Conservation (phyloP, 2,113 vertebrate species). For the Mola mola region DNA sequence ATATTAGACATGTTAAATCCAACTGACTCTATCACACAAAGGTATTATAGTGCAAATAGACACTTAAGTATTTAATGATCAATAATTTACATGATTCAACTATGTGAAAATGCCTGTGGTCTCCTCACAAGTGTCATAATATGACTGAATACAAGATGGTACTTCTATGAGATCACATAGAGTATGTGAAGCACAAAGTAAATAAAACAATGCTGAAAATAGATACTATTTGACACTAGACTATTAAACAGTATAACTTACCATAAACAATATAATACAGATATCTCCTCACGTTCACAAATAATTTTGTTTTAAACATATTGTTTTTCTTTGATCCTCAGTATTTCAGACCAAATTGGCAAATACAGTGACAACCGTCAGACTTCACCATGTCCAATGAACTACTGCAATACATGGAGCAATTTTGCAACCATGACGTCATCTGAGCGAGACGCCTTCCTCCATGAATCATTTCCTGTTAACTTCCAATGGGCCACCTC, state of each 20-base stretch:
- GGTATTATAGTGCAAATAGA: not conserved
- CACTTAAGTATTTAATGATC: no score
- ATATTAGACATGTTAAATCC: constrained; percentile 42
- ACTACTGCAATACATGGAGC: not conserved
- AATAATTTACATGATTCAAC: no score
- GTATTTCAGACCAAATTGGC: not conserved
- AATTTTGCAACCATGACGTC: not conserved
- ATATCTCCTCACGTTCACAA: not conserved
- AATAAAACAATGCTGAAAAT: no score
- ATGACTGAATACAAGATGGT: no score
- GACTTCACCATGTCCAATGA: not conserved
- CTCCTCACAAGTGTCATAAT: no score
- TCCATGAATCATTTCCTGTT: constrained; percentile 82
- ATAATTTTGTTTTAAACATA: not conserved
- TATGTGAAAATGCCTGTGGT: no score
- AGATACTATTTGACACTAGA: no score
- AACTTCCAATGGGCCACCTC: constrained; percentile 91
- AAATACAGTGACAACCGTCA: not conserved
- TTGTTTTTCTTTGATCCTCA: not conserved
- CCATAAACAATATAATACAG: no score
- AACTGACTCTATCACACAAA: constrained; percentile 1
- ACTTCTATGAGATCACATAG: no score
- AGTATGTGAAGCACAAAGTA: no score
- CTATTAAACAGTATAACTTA: no score
- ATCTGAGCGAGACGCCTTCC: constrained; percentile 84